Evolutionary conservation across 2,797 vertebrate genomes (phyloP).

Genomic region (Peromyscus eremicus): DNA sequence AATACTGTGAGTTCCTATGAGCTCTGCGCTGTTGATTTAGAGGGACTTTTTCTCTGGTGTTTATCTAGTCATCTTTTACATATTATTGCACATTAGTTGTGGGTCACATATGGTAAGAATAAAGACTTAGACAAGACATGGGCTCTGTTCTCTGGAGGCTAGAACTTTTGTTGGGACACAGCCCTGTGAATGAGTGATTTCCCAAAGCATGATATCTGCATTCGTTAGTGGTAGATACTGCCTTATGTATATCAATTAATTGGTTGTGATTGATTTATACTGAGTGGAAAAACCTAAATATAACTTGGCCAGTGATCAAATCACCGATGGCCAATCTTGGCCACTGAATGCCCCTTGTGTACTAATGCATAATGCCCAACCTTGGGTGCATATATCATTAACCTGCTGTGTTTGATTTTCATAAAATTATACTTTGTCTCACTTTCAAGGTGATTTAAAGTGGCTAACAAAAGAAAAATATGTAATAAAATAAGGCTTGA

Average conservation of each 20-base stretch:
- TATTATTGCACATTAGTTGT: background rate
- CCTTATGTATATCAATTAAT: background rate
- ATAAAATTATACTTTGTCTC: slow-evolving; percentile 14
- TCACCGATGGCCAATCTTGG: background rate
- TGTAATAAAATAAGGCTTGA: background rate
- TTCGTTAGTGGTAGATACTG: background rate
- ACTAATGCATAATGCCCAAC: background rate
- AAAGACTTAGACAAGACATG: background rate
- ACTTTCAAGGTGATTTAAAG: slow-evolving; percentile 5
- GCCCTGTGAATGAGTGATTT: background rate
- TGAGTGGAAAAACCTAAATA: background rate
- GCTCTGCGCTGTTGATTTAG: background rate
- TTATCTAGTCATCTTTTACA: background rate
- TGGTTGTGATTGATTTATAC: background rate
- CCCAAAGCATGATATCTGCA: background rate
- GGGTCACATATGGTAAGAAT: background rate
- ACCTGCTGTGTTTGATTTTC: background rate
- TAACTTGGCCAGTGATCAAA: background rate
- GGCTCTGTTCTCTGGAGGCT: background rate
- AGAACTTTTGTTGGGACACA: background rate
- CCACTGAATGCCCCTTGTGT: background rate
- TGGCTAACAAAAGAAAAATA: slow-evolving; percentile 20
- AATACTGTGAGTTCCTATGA: background rate
- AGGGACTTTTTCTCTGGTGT: background rate
- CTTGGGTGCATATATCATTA: background rate